These are phyloP conservation scores for Cerastis leucographa DNA, from an alignment of 2,888 invertebrate species.

Conservation along the genomic window DNA sequence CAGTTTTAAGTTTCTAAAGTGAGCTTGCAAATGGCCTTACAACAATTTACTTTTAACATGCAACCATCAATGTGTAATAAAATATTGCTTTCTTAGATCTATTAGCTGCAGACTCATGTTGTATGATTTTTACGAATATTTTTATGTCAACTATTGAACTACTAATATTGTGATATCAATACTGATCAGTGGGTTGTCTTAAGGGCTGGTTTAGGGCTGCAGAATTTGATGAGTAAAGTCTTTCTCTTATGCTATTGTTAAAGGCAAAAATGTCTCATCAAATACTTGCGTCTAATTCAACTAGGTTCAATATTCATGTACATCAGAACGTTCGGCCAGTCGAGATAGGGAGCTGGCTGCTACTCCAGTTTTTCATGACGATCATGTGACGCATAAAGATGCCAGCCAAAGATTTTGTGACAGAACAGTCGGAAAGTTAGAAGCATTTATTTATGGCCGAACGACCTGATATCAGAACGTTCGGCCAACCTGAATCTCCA, in stretches of 20 bases:
- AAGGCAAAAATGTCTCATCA: conserved; percentile 45
- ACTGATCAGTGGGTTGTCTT: too few species aligned
- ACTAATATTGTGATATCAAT: conserved; percentile 55
- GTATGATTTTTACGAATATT: conserved; percentile 29
- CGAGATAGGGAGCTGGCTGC: too few species aligned
- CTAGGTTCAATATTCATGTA: conserved; percentile 26
- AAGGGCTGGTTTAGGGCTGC: conserved; percentile 15
- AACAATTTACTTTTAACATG: conserved; percentile 41
- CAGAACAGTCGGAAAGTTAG: too few species aligned
- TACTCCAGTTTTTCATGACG: too few species aligned
- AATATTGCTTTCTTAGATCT: conserved; percentile 73
- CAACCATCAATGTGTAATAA: conserved; percentile 69
- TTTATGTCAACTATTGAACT: conserved; percentile 30
- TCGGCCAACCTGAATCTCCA: too few species aligned
- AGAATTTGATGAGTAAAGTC: conserved; percentile 35
- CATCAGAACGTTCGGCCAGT: too few species aligned
- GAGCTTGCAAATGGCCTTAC: conserved; percentile 31
- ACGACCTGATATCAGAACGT: too few species aligned
- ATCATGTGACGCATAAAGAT: too few species aligned
- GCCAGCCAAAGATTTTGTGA: too few species aligned
- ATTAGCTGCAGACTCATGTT: conserved; percentile 59
- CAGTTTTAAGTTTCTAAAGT: conserved; percentile 48
- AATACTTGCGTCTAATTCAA: conserved; percentile 24
- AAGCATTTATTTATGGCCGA: too few species aligned
- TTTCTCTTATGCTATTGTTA: conserved; percentile 7